A percentile compares a stretch with the other conserved stretches of the same genome.
phyloP scores from a whole-genome alignment of 2,113 vertebrate species.

The Polyodon spathula region DNA sequence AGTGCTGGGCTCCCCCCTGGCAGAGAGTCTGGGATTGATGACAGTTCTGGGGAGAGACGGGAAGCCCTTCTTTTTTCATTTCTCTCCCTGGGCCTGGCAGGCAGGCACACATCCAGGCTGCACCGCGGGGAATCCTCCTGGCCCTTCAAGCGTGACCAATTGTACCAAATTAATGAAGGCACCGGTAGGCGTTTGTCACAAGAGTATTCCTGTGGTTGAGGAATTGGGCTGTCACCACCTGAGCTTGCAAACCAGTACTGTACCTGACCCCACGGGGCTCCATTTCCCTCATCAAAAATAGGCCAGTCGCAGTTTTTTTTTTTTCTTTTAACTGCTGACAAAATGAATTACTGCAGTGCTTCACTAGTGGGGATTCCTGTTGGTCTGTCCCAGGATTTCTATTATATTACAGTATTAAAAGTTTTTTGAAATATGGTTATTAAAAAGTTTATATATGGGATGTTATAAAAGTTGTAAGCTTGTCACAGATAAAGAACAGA shows the following conservation, averaged over 20 bases:
- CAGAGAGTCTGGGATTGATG: constrained; percentile 2
- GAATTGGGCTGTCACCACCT: not conserved
- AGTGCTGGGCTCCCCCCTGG: not conserved
- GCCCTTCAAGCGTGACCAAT: constrained; percentile 1
- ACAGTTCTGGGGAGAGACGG: constrained; percentile 7
- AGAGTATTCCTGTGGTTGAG: not conserved
- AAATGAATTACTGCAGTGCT: no score
- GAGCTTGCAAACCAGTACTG: not conserved
- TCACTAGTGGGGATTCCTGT: no score
- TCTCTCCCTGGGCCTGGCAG: not conserved
- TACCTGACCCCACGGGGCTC: not conserved
- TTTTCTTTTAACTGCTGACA: no score
- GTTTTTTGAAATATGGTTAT: no score
- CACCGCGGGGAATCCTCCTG: constrained; percentile 3
- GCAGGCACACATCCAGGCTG: constrained; percentile 3
- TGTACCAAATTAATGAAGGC: constrained; percentile 7
- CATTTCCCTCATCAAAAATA: not conserved
- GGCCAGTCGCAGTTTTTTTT: not conserved
- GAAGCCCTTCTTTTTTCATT: constrained; percentile 3
- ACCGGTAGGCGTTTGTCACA: not conserved
- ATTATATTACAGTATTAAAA: no score
- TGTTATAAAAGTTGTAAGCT: no score
- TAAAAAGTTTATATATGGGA: no score
- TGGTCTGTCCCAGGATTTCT: no score
- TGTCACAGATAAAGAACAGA: no score